Conservation (phyloP, 2,888 invertebrate species). For the Drosophila paramelanica region DNA sequence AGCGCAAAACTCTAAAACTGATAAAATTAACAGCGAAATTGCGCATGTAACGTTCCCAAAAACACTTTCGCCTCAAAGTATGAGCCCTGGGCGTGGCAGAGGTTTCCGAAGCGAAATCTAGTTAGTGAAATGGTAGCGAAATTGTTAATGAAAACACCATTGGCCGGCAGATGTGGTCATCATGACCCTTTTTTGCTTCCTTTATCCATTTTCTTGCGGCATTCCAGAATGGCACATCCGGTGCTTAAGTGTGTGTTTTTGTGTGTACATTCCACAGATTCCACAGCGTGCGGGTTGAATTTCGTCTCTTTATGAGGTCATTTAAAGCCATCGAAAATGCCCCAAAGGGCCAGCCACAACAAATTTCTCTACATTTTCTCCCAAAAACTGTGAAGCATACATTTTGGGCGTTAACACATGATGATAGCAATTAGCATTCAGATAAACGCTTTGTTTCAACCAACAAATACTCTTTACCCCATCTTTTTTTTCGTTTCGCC, state of each 20-base stretch:
- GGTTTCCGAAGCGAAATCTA: neutral
- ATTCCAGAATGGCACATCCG: slow-evolving; percentile 65
- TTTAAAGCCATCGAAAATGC: slow-evolving; percentile 42
- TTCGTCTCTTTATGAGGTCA: slow-evolving; percentile 40
- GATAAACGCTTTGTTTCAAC: slow-evolving; percentile 50
- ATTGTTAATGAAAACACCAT: neutral
- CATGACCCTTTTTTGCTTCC: slow-evolving; percentile 35
- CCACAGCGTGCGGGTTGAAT: slow-evolving; percentile 22
- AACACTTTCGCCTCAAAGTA: neutral
- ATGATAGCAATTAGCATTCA: slow-evolving; percentile 68
- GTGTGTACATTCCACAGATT: slow-evolving; percentile 45
- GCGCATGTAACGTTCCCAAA: neutral
- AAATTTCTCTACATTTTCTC: slow-evolving; percentile 19
- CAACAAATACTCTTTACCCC: slow-evolving; percentile 19
- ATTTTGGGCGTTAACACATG: slow-evolving; percentile 39
- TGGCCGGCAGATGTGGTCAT: slow-evolving; percentile 29
- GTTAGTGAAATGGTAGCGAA: neutral
- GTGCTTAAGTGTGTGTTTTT: slow-evolving; percentile 37
- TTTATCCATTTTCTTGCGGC: slow-evolving; percentile 44
- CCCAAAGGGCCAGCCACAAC: slow-evolving; percentile 9
- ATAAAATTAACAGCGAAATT: slow-evolving; percentile 48
- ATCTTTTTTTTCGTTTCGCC: neutral
- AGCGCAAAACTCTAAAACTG: slow-evolving; percentile 42
- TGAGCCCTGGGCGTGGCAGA: no score
- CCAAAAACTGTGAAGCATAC: slow-evolving; percentile 15